Conservation (phyloP, 2,888 invertebrate species). For the Nephrotoma flavescens region DNA sequence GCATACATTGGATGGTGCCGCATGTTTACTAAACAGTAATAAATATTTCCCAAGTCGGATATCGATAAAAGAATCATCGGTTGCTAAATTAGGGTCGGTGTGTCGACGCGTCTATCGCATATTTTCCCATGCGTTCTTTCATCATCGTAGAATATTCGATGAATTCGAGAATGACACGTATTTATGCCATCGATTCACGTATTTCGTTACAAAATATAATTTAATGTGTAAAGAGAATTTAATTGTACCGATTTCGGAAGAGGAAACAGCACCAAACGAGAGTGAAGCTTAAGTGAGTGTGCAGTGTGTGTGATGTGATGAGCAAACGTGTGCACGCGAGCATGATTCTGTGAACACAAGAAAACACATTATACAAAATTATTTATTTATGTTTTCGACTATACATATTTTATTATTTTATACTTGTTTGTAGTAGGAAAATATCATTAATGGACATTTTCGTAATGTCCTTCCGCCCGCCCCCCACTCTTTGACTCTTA, state of each 20-base stretch:
- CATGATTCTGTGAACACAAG: not conserved
- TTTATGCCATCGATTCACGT: slow-evolving; percentile 89
- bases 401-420: not conserved
- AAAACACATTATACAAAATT: not conserved
- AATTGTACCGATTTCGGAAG: slow-evolving; percentile 91
- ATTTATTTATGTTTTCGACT: not conserved
- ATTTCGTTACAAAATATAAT: slow-evolving; percentile 96
- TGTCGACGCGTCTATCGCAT: slow-evolving; percentile 97
- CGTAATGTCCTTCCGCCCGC: not conserved
- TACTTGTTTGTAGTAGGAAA: not conserved
- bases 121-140: slow-evolving; percentile 98
- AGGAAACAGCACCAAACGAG: slow-evolving; percentile 40
- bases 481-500: not conserved
- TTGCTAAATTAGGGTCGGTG: slow-evolving; percentile 95
- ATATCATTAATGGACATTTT: not conserved
- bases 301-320: not conserved
- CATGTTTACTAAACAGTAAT: slow-evolving; percentile 95
- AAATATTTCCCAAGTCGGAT: slow-evolving; percentile 99
- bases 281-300: slow-evolving; percentile 32
- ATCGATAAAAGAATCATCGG: slow-evolving; percentile 97
- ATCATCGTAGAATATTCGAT: slow-evolving; percentile 92
- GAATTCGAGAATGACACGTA: slow-evolving; percentile 95
- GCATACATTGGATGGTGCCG: slow-evolving; percentile 97
- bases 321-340: not conserved
- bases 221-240: slow-evolving; percentile 97